These are phyloP conservation scores for Ibidorhyncha struthersii DNA, from an alignment of 2,113 vertebrate species.

Conservation along the genomic window DNA sequence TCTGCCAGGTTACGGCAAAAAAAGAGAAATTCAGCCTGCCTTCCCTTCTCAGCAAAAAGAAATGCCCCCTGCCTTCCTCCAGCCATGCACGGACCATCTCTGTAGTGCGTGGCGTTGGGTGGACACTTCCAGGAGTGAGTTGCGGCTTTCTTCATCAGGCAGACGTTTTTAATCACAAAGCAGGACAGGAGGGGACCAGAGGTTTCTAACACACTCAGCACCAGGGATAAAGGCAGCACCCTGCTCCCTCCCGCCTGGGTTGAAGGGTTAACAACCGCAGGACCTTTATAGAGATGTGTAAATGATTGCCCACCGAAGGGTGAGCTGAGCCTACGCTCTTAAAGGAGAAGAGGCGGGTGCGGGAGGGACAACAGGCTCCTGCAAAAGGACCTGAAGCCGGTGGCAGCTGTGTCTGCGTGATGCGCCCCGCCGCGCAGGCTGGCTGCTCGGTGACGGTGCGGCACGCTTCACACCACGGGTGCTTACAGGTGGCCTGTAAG, in stretches of 20 bases:
- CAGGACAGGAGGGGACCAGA: background rate
- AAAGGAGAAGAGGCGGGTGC: background rate
- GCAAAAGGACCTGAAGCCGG: background rate
- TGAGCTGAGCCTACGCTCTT: background rate
- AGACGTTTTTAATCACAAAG: background rate
- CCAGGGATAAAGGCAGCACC: background rate
- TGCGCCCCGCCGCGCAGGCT: background rate
- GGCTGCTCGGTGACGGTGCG: background rate
- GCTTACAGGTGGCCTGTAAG: background rate
- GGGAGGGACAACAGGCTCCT: background rate
- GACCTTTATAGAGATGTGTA: background rate
- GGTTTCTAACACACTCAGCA: background rate
- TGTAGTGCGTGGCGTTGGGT: accelerated
- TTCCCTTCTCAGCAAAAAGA: background rate
- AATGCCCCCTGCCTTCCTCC: background rate
- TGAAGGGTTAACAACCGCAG: background rate
- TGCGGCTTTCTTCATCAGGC: background rate
- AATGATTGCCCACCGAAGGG: background rate
- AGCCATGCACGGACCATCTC: accelerated
- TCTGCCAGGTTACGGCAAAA: background rate
- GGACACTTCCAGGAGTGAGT: background rate
- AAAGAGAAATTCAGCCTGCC: background rate
- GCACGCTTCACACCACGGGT: background rate
- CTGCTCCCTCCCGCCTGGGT: background rate
- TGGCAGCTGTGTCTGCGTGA: background rate